These are phyloP conservation scores for Asobara japonica DNA, from an alignment of 1,140 invertebrate species.

Conservation along the genomic window DNA sequence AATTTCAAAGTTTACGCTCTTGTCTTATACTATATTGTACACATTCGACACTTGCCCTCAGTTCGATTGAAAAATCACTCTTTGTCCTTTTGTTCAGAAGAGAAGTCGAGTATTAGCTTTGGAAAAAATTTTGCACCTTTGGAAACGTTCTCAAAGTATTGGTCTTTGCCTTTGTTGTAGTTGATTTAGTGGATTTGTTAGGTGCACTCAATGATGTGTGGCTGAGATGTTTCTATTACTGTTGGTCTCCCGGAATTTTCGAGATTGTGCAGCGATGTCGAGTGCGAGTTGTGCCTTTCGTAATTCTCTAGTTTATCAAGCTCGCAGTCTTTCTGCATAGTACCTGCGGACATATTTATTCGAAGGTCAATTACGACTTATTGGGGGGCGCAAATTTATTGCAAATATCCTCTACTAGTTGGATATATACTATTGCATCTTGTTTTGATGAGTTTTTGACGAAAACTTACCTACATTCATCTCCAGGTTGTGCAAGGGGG, in stretches of 20 bases:
- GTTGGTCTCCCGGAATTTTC: conserved; percentile 77
- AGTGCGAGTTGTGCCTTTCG: conserved; percentile 61
- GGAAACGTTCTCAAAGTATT: conserved; percentile 12
- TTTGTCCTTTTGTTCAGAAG: background rate
- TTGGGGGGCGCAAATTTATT: too few species aligned
- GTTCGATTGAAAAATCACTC: background rate
- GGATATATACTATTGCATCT: too few species aligned
- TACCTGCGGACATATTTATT: conserved; percentile 48
- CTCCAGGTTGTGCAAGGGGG: conserved; percentile 67
- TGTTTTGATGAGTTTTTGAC: background rate
- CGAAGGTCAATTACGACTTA: background rate
- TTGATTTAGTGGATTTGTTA: conserved; percentile 64
- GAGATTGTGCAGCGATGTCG: conserved; percentile 64
- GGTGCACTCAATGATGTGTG: conserved; percentile 88
- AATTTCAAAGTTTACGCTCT: too few species aligned
- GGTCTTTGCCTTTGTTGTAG: conserved; percentile 22
- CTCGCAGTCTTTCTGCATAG: conserved; percentile 62
- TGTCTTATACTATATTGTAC: background rate
- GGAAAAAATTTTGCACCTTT: conserved; percentile 25
- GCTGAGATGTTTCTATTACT: conserved; percentile 86
- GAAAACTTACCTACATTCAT: conserved; percentile 67
- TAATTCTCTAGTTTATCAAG: conserved; percentile 62
- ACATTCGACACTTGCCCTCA: background rate
- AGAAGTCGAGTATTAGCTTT: background rate
- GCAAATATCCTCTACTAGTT: too few species aligned